Percentiles rank a stretch among this genome's conserved stretches.
These are phyloP conservation scores for Gymnocypris eckloni DNA, from an alignment of 2,797 vertebrate genomes.

Conservation along the genomic window DNA sequence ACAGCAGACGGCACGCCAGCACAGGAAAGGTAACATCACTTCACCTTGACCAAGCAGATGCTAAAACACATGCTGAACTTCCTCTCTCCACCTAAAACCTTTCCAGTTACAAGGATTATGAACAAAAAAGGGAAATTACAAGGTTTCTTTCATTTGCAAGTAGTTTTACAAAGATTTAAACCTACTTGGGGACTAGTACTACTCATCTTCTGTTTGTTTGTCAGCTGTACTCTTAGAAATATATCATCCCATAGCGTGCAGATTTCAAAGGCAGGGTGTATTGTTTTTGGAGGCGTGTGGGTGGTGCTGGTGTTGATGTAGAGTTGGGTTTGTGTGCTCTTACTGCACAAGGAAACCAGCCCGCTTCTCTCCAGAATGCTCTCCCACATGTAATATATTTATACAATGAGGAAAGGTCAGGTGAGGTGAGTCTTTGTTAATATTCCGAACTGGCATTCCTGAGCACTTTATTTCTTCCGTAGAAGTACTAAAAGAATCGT, in stretches of 20 bases:
- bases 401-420: background rate
- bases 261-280: conserved; percentile 66
- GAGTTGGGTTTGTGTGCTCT: conserved; percentile 47
- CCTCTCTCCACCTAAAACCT: background rate
- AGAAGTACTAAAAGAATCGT: background rate
- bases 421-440: background rate
- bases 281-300: conserved; percentile 69
- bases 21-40: conserved; percentile 69
- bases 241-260: conserved; percentile 48
- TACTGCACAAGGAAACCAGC: conserved; percentile 37
- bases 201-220: background rate
- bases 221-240: conserved; percentile 2
- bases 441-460: background rate
- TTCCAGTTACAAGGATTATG: background rate
- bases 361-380: conserved; percentile 16
- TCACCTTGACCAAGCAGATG: background rate
- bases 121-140: background rate
- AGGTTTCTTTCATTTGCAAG: background rate
- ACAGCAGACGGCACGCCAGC: conserved; percentile 48
- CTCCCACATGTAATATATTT: conserved; percentile 12
- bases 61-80: background rate
- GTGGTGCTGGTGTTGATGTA: conserved; percentile 46
- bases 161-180: background rate
- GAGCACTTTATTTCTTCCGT: background rate
- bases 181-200: background rate